These are phyloP conservation scores for Entosphenus tridentatus DNA, from an alignment of 2,113 vertebrate species.

Conservation along the genomic window DNA sequence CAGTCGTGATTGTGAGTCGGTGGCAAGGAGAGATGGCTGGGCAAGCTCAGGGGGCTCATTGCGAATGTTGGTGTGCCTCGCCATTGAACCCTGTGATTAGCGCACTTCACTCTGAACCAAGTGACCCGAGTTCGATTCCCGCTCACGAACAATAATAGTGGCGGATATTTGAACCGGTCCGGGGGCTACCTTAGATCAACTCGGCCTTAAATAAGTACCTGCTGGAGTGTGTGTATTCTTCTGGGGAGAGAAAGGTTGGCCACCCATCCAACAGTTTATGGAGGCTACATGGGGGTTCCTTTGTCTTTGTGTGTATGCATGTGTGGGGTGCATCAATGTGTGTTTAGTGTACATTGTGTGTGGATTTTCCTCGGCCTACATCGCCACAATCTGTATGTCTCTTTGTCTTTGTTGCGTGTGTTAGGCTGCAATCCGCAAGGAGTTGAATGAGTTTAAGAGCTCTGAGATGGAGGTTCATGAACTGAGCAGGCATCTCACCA, in stretches of 20 bases:
- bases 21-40: no score
- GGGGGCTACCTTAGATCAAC: no score
- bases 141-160: no score
- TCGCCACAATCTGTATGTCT: neutral
- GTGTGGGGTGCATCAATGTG: neutral
- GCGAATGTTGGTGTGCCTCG: no score
- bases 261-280: accelerated
- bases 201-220: no score
- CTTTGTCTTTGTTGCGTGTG: conserved; percentile 14
- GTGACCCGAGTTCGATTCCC: no score
- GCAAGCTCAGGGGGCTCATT: no score
- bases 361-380: neutral
- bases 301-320: neutral
- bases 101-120: no score
- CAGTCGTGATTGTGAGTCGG: no score
- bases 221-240: no score
- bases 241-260: neutral
- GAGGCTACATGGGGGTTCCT: neutral
- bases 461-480: conserved; percentile 99
- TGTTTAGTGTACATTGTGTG: neutral
- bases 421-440: conserved; percentile 92
- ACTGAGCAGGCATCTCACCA: conserved; percentile 87
- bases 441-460: conserved; percentile 98
- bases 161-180: no score
- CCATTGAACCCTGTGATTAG: no score